Evolutionary conservation across 2,113 vertebrate species (phyloP).

Genomic region (Penelope pileata): DNA sequence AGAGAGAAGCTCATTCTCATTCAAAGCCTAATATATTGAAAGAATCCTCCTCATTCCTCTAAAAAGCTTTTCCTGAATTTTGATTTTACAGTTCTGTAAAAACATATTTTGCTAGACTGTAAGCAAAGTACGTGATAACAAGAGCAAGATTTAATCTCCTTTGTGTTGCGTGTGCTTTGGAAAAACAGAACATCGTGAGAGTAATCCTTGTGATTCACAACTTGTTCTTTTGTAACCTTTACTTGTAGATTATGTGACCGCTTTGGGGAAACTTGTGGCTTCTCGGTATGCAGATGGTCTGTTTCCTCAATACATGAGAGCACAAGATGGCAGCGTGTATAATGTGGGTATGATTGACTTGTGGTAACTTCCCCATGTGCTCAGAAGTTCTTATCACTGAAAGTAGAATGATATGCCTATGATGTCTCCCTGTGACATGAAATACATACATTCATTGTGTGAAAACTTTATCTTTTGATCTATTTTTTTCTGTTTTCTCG

Average conservation of each 20-base stretch:
- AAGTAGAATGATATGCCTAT: background rate
- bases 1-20: background rate
- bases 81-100: background rate
- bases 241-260: slow-evolving; percentile 78
- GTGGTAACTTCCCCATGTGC: background rate
- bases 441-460: background rate
- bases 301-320: slow-evolving; percentile 72
- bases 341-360: slow-evolving; percentile 76
- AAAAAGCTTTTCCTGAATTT: background rate
- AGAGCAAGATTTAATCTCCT: background rate
- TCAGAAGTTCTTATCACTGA: background rate
- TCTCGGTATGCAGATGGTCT: slow-evolving; percentile 81
- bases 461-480: background rate
- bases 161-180: background rate
- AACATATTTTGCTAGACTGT: background rate
- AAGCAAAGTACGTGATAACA: background rate
- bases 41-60: background rate
- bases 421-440: background rate
- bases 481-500: background rate
- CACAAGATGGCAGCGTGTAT: slow-evolving; percentile 73
- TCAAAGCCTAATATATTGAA: background rate
- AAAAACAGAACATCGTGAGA: background rate
- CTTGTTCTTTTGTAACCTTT: slow-evolving; percentile 30
- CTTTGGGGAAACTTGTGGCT: slow-evolving; percentile 79
- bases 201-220: background rate